A percentile compares a stretch with the other conserved stretches of the same genome.
Evolutionary conservation across 1,140 invertebrate genomes (phyloP).

Genomic region (Drosophila melanica): DNA sequence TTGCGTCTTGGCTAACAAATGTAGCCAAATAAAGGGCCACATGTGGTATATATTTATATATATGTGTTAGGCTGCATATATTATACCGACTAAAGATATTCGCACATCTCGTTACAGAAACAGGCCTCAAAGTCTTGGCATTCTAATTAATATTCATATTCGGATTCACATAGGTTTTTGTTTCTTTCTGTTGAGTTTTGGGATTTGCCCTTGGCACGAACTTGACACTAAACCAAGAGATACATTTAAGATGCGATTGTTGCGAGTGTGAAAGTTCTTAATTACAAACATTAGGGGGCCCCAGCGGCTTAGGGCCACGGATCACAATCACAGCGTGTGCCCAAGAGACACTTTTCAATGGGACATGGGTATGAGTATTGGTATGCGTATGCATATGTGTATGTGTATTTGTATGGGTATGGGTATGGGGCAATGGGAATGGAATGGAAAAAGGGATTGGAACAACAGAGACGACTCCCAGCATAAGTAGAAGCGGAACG

Average conservation of each 20-base stretch:
- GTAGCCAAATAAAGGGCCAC: slow-evolving; percentile 21
- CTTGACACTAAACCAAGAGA: slow-evolving; percentile 76
- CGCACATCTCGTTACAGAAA: slow-evolving; percentile 22
- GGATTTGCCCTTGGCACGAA: slow-evolving; percentile 68
- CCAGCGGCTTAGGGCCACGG: slow-evolving; percentile 74
- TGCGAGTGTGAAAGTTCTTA: slow-evolving; percentile 84
- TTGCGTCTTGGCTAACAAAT: slow-evolving; percentile 10
- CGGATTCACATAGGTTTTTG: slow-evolving; percentile 3
- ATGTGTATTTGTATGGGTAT: slow-evolving; percentile 5
- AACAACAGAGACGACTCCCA: slow-evolving; percentile 5
- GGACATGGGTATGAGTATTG: not conserved
- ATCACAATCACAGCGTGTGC: slow-evolving; percentile 72
- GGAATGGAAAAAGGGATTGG: slow-evolving; percentile 22
- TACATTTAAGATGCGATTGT: slow-evolving; percentile 81
- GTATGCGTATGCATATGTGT: not conserved
- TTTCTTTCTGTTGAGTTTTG: slow-evolving; percentile 27
- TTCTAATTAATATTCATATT: slow-evolving; percentile 67
- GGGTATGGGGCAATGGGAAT: slow-evolving; percentile 22
- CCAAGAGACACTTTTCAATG: slow-evolving; percentile 81
- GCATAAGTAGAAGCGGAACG: slow-evolving; percentile 56
- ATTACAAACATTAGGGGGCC: slow-evolving; percentile 84
- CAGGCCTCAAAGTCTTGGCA: slow-evolving; percentile 28
- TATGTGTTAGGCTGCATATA: not conserved
- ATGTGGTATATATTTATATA: slow-evolving; percentile 20
- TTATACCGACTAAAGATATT: slow-evolving; percentile 25